Evolutionary conservation across 2,888 invertebrate genomes (phyloP).

Genomic region (Sialis fuliginosa): DNA sequence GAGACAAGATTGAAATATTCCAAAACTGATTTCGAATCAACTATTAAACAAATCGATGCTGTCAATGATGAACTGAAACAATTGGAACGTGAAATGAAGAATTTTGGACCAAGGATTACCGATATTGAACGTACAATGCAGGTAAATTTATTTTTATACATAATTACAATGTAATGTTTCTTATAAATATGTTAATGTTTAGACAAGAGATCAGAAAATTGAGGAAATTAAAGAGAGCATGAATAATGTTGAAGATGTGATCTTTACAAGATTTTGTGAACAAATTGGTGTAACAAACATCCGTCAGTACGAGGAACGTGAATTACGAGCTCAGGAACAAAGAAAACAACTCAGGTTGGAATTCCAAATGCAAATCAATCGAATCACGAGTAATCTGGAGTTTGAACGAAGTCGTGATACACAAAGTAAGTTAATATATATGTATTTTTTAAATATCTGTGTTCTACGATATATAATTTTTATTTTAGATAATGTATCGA

Average conservation of each 20-base stretch:
- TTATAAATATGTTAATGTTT: slow-evolving; percentile 15
- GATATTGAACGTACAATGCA: slow-evolving; percentile 52
- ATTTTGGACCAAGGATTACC: slow-evolving; percentile 43
- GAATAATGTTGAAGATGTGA: slow-evolving; percentile 93
- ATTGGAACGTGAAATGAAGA: slow-evolving; percentile 46
- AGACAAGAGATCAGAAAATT: slow-evolving; percentile 56
- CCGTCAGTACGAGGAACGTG: slow-evolving; percentile 94
- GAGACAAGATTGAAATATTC: slow-evolving; percentile 89
- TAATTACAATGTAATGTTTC: too few relatives aligned
- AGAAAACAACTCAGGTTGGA: slow-evolving; percentile 86
- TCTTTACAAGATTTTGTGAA: slow-evolving; percentile 84
- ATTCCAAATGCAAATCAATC: slow-evolving; percentile 91
- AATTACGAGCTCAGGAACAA: slow-evolving; percentile 88
- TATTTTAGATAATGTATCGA: slow-evolving; percentile 42
- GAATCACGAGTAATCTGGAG: slow-evolving; percentile 86
- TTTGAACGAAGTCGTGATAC: slow-evolving; percentile 91
- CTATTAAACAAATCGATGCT: slow-evolving; percentile 57
- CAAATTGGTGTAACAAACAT: slow-evolving; percentile 94
- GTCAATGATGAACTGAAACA: slow-evolving; percentile 47
- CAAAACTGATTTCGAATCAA: slow-evolving; percentile 75
- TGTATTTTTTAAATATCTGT: too few relatives aligned
- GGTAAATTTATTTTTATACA: slow-evolving; percentile 13
- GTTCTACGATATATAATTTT: too few relatives aligned
- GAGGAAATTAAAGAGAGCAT: slow-evolving; percentile 86
- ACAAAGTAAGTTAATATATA: slow-evolving; percentile 40